A percentile compares a stretch with the other conserved stretches of the same genome.
These are phyloP conservation scores for Nephrotoma appendiculata DNA, from an alignment of 2,888 invertebrate species.

Conservation along the genomic window DNA sequence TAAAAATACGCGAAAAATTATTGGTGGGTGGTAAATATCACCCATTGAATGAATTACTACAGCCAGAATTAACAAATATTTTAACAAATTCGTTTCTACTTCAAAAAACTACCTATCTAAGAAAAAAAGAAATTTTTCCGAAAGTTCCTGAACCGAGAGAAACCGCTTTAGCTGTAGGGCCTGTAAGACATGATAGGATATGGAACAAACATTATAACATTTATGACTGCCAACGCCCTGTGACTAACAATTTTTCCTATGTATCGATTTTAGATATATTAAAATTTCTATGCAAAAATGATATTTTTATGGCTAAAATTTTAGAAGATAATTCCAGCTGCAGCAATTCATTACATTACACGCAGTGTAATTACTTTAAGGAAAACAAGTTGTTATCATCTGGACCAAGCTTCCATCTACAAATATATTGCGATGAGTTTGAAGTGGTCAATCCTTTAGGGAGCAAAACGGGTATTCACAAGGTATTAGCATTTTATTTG, in stretches of 20 bases:
- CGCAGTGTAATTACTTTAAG: background rate
- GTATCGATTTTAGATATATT: background rate
- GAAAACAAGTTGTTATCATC: conserved; percentile 1
- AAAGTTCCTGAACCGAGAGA: conserved; percentile 1
- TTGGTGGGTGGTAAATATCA: no score
- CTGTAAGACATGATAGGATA: background rate
- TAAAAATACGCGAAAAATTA: no score
- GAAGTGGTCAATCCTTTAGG: no score
- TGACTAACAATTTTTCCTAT: background rate
- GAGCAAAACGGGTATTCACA: no score
- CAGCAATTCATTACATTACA: background rate
- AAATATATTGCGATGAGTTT: no score
- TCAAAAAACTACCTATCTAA: background rate
- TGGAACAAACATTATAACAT: background rate
- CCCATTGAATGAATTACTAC: no score
- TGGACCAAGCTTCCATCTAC: conserved; percentile 9
- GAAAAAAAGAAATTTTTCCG: background rate
- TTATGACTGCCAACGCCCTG: background rate
- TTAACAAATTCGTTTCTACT: no score
- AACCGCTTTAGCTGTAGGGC: background rate
- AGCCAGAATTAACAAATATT: no score
- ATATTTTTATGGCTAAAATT: background rate
- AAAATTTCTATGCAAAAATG: background rate
- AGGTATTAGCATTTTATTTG: no score
- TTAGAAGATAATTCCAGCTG: background rate